phyloP scores from a whole-genome alignment of 2,888 invertebrate species.

The Bedellia somnulentella region DNA sequence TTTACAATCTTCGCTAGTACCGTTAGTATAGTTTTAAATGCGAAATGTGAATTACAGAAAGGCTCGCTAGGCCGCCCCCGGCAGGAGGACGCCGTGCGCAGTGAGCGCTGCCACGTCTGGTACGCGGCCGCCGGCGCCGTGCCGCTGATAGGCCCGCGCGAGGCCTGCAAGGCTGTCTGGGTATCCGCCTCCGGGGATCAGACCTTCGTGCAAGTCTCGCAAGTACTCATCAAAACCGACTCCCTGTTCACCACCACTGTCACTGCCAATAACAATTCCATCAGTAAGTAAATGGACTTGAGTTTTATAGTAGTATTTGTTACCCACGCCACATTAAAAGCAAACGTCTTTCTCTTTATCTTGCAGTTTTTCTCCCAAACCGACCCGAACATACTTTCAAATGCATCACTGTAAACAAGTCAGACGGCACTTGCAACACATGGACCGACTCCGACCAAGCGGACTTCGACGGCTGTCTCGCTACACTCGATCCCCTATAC shows the following conservation, averaged over 20 bases:
- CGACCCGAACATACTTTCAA: slow-evolving; percentile 80
- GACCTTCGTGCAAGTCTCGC: slow-evolving; percentile 90
- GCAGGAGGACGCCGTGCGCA: slow-evolving; percentile 28
- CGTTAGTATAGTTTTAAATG: too few relatives aligned
- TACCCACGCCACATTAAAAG: too few relatives aligned
- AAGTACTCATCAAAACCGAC: slow-evolving; percentile 88
- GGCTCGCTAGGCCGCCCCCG: slow-evolving; percentile 59
- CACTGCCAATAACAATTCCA: slow-evolving; percentile 82
- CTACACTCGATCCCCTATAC: slow-evolving; percentile 88
- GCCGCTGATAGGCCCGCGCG: slow-evolving; percentile 80
- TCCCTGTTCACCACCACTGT: slow-evolving; percentile 86
- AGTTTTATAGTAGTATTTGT: too few relatives aligned
- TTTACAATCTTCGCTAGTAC: too few relatives aligned
- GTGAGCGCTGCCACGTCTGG: slow-evolving; percentile 64
- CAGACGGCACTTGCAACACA: slow-evolving; percentile 84
- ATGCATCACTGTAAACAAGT: slow-evolving; percentile 86
- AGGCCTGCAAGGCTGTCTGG: slow-evolving; percentile 90
- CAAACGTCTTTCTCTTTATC: slow-evolving; percentile 8
- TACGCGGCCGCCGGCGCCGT: slow-evolving; percentile 75
- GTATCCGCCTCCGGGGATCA: slow-evolving; percentile 95
- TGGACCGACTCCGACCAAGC: slow-evolving; percentile 83
- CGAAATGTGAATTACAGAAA: too few relatives aligned
- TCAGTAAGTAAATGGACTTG: slow-evolving; percentile 66
- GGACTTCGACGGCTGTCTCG: slow-evolving; percentile 77
- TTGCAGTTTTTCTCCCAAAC: slow-evolving; percentile 79